phyloP scores from a whole-genome alignment of 1,140 invertebrate species.

The Magallana ariakensis region DNA sequence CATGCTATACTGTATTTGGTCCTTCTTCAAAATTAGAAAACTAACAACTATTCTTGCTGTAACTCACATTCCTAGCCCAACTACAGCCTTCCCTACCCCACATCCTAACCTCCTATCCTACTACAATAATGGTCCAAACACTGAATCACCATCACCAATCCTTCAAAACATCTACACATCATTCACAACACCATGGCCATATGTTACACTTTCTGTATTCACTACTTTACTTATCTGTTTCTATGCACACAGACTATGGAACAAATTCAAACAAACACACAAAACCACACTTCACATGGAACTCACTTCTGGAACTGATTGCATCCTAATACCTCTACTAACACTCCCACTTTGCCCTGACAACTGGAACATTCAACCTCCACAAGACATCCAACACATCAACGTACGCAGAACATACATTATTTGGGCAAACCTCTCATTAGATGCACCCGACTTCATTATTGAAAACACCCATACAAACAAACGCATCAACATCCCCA shows the following conservation, averaged over 20 bases:
- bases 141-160: background rate
- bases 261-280: conserved; percentile 31
- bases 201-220: conserved; percentile 28
- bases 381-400: conserved; percentile 16
- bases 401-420: conserved; percentile 14
- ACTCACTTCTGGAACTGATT: background rate
- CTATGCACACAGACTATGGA: conserved; percentile 35
- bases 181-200: conserved; percentile 32
- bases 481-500: background rate
- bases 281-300: conserved; percentile 34
- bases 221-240: conserved; percentile 20
- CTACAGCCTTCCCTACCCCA: background rate
- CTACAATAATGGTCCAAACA: background rate
- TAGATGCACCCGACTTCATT: background rate
- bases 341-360: conserved; percentile 15
- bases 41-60: no score
- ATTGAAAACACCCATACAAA: background rate
- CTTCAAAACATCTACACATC: conserved; percentile 30
- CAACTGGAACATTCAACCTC: conserved; percentile 25
- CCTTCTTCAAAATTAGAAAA: conserved; percentile 17
- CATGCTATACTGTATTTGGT: conserved; percentile 32
- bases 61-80: no score
- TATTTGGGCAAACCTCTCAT: background rate
- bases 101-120: background rate
- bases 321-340: background rate